Evolutionary conservation across 2,797 vertebrate species (phyloP).

Genomic region (Cetoscarus ocellatus): DNA sequence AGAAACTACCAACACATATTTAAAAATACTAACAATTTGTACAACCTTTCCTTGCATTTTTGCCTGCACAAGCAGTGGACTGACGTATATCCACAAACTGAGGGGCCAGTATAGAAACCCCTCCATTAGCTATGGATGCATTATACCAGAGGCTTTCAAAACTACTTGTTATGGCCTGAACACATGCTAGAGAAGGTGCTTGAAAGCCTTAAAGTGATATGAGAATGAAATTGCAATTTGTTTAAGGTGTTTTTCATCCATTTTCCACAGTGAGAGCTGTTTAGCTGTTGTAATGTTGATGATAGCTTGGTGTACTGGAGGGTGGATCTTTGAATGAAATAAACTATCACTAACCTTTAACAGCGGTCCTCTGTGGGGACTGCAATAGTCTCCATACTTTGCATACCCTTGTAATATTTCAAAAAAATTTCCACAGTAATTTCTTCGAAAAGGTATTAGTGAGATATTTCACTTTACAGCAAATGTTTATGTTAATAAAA

Average conservation of each 20-base stretch:
- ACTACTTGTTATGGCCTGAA: constrained; percentile 29
- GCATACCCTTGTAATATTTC: constrained; percentile 14
- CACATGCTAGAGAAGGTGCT: constrained; percentile 3
- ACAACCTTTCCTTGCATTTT: constrained; percentile 68
- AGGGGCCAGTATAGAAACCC: constrained; percentile 42
- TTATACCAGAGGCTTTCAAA: constrained; percentile 36
- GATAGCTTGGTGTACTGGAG: not conserved
- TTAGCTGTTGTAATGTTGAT: constrained; percentile 1
- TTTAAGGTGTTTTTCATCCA: not conserved
- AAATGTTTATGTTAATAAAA: constrained; percentile 29
- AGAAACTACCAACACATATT: constrained; percentile 73
- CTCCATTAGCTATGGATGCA: constrained; percentile 50
- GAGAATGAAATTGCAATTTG: constrained; percentile 6
- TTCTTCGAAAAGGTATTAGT: constrained; percentile 17
- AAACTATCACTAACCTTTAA: constrained; percentile 11
- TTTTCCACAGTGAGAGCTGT: constrained; percentile 1
- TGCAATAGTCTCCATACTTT: constrained; percentile 5
- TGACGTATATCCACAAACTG: constrained; percentile 12
- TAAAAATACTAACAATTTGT: constrained; percentile 79
- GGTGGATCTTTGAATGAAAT: constrained; percentile 22
- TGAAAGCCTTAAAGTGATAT: constrained; percentile 21
- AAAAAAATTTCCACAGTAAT: constrained; percentile 15
- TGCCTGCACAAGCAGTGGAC: constrained; percentile 36
- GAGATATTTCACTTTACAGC: constrained; percentile 24
- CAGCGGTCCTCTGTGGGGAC: not conserved